Conservation (phyloP, 2,888 invertebrate species). For the Pseudolycoriella hygida region DNA sequence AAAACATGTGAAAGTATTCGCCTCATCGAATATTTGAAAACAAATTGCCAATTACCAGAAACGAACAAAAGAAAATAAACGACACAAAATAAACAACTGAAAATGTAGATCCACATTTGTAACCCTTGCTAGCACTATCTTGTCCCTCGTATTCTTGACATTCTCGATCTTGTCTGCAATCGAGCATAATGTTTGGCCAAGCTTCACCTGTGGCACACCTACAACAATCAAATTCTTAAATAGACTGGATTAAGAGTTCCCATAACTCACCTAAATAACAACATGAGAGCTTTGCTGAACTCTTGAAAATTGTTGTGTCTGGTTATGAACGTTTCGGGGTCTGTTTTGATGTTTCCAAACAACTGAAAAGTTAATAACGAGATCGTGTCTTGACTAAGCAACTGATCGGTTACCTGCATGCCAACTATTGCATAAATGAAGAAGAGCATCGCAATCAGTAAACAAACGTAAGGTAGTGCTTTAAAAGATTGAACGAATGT, state of each 20-base stretch:
- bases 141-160: no score
- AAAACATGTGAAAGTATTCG: no score
- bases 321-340: slow-evolving; percentile 70
- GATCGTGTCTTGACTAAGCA: neutral
- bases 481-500: slow-evolving; percentile 99
- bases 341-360: slow-evolving; percentile 82
- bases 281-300: slow-evolving; percentile 78
- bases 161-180: slow-evolving; percentile 51
- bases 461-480: slow-evolving; percentile 99
- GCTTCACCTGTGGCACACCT: slow-evolving; percentile 99
- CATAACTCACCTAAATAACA: slow-evolving; percentile 63
- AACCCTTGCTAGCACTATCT: slow-evolving; percentile 34
- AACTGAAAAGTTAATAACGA: slow-evolving; percentile 36
- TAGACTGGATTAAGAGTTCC: no score
- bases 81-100: slow-evolving; percentile 98
- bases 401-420: slow-evolving; percentile 65
- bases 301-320: slow-evolving; percentile 91
- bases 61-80: slow-evolving; percentile 99
- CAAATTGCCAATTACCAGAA: slow-evolving; percentile 58
- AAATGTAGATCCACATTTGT: slow-evolving; percentile 78
- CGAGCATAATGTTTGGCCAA: slow-evolving; percentile 99
- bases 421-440: slow-evolving; percentile 99
- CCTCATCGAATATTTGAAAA: no score
- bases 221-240: slow-evolving; percentile 6
- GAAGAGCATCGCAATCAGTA: slow-evolving; percentile 99